These are phyloP conservation scores for Bembecia ichneumoniformis DNA, from an alignment of 2,888 invertebrate species.

Conservation along the genomic window DNA sequence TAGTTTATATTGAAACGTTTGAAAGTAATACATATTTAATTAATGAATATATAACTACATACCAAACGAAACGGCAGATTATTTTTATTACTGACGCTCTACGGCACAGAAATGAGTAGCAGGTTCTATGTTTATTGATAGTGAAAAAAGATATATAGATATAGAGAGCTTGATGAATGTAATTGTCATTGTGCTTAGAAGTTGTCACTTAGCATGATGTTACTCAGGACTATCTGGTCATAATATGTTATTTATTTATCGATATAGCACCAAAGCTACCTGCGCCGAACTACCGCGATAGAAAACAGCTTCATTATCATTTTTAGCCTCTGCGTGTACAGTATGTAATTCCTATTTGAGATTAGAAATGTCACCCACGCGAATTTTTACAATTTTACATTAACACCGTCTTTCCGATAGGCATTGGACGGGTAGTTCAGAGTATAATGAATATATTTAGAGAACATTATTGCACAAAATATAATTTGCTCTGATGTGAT, in stretches of 20 bases:
- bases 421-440: no score
- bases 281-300: neutral
- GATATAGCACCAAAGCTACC: neutral
- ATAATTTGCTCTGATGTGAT: no score
- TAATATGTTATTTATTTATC: conserved; percentile 19
- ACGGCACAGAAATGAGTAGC: conserved; percentile 59
- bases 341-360: neutral
- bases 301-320: neutral
- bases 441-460: no score
- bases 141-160: conserved; percentile 44
- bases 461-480: no score
- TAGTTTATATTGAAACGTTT: neutral
- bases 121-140: conserved; percentile 54
- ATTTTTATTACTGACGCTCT: conserved; percentile 56
- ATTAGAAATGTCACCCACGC: neutral
- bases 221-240: conserved; percentile 49
- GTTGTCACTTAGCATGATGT: conserved; percentile 60
- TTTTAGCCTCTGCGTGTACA: conserved; percentile 1
- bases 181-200: conserved; percentile 70
- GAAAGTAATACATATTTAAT: conserved; percentile 1
- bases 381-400: no score
- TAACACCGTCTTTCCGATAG: no score
- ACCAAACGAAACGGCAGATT: conserved; percentile 21
- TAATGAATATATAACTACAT: neutral
- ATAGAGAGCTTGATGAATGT: conserved; percentile 68